Evolutionary conservation across 23 tunicate species (phyloP).

Genomic region (Trididemnum miniatum): DNA sequence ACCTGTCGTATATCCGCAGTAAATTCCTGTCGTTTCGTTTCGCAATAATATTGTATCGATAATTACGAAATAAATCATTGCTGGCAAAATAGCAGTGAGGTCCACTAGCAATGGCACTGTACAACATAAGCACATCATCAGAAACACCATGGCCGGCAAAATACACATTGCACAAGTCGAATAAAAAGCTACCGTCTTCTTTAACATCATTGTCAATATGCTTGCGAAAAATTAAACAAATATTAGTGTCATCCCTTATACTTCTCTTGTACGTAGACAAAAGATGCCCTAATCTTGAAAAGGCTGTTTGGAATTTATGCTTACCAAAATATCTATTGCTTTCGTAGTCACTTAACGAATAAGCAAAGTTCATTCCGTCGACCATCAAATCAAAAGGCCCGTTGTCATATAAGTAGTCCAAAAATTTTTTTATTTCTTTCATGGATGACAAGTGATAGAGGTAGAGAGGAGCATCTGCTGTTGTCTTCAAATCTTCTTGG

Average conservation of each 20-base stretch:
- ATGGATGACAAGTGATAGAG: neutral
- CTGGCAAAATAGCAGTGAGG: constrained; percentile 26
- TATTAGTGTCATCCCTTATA: neutral
- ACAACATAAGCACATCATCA: constrained; percentile 12
- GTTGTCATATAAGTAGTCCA: constrained; percentile 2
- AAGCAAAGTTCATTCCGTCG: constrained; percentile 20
- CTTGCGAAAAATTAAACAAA: constrained; percentile 15
- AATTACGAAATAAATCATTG: constrained; percentile 31
- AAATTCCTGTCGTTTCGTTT: neutral
- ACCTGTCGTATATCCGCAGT: neutral
- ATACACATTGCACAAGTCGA: constrained; percentile 1
- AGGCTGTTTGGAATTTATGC: neutral
- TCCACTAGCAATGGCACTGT: constrained; percentile 20
- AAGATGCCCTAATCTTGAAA: neutral
- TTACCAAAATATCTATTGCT: constrained; percentile 1
- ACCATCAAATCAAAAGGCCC: constrained; percentile 29
- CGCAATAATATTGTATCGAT: constrained; percentile 4
- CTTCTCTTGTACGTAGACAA: neutral
- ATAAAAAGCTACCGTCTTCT: constrained; percentile 7
- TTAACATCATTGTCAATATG: neutral
- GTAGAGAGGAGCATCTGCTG: neutral
- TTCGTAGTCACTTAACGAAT: neutral
- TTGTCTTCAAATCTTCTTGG: neutral
- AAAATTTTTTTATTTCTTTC: neutral
- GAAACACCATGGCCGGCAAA: neutral